Base-by-base conservation (phyloP, 2,888 invertebrate genomes). In the Laothoe populi region DNA sequence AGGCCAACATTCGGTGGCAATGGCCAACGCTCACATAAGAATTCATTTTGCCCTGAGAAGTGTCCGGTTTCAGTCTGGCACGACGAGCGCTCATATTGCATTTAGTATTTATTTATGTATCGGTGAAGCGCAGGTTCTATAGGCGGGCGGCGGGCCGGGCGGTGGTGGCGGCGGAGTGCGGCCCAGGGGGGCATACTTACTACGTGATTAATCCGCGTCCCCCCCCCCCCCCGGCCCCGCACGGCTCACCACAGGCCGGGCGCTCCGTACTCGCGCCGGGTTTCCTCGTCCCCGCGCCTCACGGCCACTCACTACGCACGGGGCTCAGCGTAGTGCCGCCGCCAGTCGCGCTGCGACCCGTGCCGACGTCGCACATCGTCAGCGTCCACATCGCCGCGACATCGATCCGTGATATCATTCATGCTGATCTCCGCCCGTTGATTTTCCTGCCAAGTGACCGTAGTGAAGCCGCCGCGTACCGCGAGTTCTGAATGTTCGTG, bases 231-330 rank as follows among this genome's bases (percentile, higher is more conserved):
- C 68, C 72, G 70, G 69, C 72, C 72, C 74, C 66, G 64, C 72
- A 77, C 79, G 78, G 78, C 78, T 81, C 82, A 81, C 77, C 74
- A 69, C 72, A 69, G 72, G 83, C 79, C 79, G 82, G 86, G 84
- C 84, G 85, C 87, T 85, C 84, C 91, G 90, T 91, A 91, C 90
- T 87, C 88, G 88, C 88, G 84, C 87, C 91, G 92, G 92, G 91
- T 92, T 92, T 91, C 92, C 91, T 92, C 92, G 90, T 91, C 92
- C 91, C 92, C 92, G 91, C 92, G 88, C 91, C 92, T 92, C 92
- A 90, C 87, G 92, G 90, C 92, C 90, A 91, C 90, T 91, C 90
- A 90, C 87, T 91, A 91, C 91, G 90, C 92, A 91, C 90, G 90
- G 86, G 71, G 86, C 89, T 83, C 85, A 86, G 86, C 88, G 89